Percentiles rank a stretch among this genome's conserved stretches.
These are phyloP conservation scores for Pangasius krempfi DNA, from an alignment of 2,797 vertebrate species.

Conservation along the genomic window DNA sequence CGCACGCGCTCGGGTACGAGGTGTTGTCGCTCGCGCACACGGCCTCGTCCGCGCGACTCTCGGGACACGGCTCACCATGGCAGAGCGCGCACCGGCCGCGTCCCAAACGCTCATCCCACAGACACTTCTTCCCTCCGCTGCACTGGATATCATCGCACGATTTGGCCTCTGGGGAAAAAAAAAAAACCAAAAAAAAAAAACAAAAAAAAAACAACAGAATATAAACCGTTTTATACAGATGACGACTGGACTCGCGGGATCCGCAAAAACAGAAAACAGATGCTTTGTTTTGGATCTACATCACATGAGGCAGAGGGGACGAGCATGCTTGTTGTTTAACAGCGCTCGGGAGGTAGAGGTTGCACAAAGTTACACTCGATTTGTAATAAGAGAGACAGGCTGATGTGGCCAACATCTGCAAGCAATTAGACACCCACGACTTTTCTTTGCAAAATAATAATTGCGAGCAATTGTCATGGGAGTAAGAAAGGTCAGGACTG, in stretches of 20 bases:
- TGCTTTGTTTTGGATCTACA: conserved; percentile 36
- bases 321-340: conserved; percentile 37
- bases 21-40: conserved; percentile 98
- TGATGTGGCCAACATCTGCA: conserved; percentile 79
- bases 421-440: conserved; percentile 78
- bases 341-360: conserved; percentile 34
- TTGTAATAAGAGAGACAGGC: conserved; percentile 49
- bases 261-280: conserved; percentile 37
- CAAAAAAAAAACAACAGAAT: not conserved
- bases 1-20: conserved; percentile 94
- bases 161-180: conserved; percentile 85
- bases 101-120: conserved; percentile 93
- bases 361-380: conserved; percentile 46
- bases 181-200: not conserved
- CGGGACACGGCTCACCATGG: conserved; percentile 84
- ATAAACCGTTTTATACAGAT: conserved; percentile 15
- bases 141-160: conserved; percentile 98
- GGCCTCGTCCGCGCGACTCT: conserved; percentile 89
- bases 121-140: conserved; percentile 89
- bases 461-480: conserved; percentile 62
- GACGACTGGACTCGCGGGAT: conserved; percentile 10
- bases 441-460: conserved; percentile 76
- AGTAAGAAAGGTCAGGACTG: conserved; percentile 62
- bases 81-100: conserved; percentile 92
- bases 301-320: conserved; percentile 25